Percentiles rank a stretch among this genome's conserved stretches.
phyloP scores from a whole-genome alignment of 2,113 vertebrate genomes.

The Gorsachius goisagi region DNA sequence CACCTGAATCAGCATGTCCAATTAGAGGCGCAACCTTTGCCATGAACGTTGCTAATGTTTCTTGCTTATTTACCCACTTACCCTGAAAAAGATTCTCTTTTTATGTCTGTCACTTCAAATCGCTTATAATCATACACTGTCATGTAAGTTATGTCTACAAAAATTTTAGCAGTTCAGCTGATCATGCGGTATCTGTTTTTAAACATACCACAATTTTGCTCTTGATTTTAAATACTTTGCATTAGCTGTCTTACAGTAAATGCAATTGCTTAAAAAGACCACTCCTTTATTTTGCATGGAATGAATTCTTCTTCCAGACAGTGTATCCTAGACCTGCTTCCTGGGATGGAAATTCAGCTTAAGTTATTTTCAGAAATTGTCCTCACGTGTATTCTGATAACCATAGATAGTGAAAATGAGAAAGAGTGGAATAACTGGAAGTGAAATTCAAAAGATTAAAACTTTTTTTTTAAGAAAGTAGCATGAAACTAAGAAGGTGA shows the following conservation, averaged over 20 bases:
- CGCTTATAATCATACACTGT: background rate
- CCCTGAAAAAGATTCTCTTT: background rate
- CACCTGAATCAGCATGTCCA: background rate
- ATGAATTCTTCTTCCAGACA: background rate
- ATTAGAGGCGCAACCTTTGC: background rate
- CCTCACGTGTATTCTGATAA: background rate
- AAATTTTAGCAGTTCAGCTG: background rate
- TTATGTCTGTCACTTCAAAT: background rate
- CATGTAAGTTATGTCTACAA: background rate
- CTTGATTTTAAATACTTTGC: background rate
- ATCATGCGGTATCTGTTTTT: background rate
- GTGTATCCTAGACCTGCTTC: background rate
- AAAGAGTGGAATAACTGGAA: background rate
- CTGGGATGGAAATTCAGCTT: background rate
- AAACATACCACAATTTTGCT: background rate
- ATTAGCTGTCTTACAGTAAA: background rate
- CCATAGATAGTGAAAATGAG: background rate
- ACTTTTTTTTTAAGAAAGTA: background rate
- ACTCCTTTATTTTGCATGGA: background rate
- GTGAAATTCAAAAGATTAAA: background rate
- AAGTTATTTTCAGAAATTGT: background rate
- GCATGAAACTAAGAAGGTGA: background rate
- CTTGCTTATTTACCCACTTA: background rate
- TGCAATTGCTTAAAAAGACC: background rate
- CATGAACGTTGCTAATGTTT: background rate